Evolutionary conservation across 1,140 invertebrate genomes (phyloP), one percentile per base, ranked within the genome.

Genomic region (Mylabris phalerata): DNA sequence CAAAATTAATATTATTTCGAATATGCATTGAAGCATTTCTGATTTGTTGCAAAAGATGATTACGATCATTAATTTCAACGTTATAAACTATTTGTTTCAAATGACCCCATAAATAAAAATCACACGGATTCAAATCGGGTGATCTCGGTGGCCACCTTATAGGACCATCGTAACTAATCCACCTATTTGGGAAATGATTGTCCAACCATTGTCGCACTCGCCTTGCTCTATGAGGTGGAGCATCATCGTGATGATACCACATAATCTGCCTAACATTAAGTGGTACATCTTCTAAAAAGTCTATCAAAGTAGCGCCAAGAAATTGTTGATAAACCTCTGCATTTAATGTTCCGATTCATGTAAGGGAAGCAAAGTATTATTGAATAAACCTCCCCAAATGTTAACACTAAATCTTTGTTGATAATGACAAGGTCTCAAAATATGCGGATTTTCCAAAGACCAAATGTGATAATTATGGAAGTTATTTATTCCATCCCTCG

Each of bases 171-270:
- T 68, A 38, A 38, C 70, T 63, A 62, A 73, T 68, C 70, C 66
- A 73, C 24, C 55, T n/a, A 4, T 59, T 39, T 39, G 48, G 48
- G 63, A 64, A 68, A 11, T 41, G 43, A 39, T 50, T 45, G 50
- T 71, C 61, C 24, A 75, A 52, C 11, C 49, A 39, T 43, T 51
- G 25, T 59, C 66, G 41, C n/a, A 66, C 65, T 50, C n/a, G 25
- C n/a, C 27, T 4, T 5, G 24, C 9, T 19, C 58, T 68, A 58
- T 70, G 67, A 49, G 47, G 58, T 56, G 60, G 64, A 50, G 65
- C 64, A 10, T 63, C 60, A 55, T 69, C 70, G 41, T 72, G 66
- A 57, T 69, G 63, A 41, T 66, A 72, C 68, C 67, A 71, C 60
- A 71, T 64, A 27, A 24, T 25, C 13, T 13, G 13, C 13, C 62